Conservation (phyloP, 2,888 invertebrate genomes). For the Trissoscelio sp. region DNA sequence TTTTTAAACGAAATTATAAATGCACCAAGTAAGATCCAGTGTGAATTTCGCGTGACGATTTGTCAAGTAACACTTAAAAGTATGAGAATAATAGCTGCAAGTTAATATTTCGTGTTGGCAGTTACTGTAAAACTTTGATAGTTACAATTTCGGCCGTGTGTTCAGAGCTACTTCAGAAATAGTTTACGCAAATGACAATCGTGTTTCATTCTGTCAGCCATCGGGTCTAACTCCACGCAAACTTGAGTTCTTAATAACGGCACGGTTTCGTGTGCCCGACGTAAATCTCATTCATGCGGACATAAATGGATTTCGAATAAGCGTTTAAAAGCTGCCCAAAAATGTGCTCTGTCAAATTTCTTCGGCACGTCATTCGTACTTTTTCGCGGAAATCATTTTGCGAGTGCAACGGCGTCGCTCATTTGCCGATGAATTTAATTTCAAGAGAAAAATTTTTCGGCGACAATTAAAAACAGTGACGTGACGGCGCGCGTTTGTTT, state of each 20-base stretch:
- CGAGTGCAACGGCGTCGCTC: not conserved
- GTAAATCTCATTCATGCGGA: slow-evolving; percentile 46
- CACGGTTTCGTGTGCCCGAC: slow-evolving; percentile 18
- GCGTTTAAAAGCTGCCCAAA: slow-evolving; percentile 22
- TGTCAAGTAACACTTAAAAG: not conserved
- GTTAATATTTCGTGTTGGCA: slow-evolving; percentile 42
- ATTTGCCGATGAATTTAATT: slow-evolving; percentile 9
- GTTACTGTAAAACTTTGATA: slow-evolving; percentile 54
- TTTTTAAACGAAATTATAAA: no score
- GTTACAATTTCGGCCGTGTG: slow-evolving; percentile 22
- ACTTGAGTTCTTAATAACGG: slow-evolving; percentile 53
- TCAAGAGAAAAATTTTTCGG: not conserved
- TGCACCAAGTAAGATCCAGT: no score
- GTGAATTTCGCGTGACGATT: not conserved
- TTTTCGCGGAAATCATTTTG: not conserved
- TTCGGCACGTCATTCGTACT: not conserved
- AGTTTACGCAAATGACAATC: slow-evolving; percentile 58
- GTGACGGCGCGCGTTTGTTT: slow-evolving; percentile 6
- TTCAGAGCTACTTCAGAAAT: slow-evolving; percentile 41
- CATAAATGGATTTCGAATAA: slow-evolving; percentile 37
- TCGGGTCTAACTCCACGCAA: slow-evolving; percentile 36
- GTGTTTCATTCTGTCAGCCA: slow-evolving; percentile 55
- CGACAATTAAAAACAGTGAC: slow-evolving; percentile 9
- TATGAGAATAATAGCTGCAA: slow-evolving; percentile 25
- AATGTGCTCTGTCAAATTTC: not conserved